Evolutionary conservation across 2,113 vertebrate species (phyloP), one percentile per base, ranked within the genome.

Genomic region (Struthidea cinerea): DNA sequence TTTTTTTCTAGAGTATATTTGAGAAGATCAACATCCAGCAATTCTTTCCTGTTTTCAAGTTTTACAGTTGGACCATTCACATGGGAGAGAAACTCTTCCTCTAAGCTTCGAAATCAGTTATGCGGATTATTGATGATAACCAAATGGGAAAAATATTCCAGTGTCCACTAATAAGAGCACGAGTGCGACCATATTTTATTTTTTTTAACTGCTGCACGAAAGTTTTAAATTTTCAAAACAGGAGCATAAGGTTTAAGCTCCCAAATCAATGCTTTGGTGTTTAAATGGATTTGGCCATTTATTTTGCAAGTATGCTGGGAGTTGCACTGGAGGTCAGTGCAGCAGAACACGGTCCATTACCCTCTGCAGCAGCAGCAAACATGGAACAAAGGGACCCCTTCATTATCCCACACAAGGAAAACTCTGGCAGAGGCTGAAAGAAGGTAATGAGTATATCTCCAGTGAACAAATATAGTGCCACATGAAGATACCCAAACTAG

Each of bases 381-480:
- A 60, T 5, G 84, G 87, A 93, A 95, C 89, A 92, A 95, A 96
- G 77, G 73, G 80, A 92, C 60, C 49, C 71, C 81, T 84, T 95
- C 77, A 89, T 94, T 95, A 92, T 84, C 47, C 57, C 65, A 68
- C 70, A 64, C 81, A 87, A 96, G 91, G 57, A 95, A 93, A 96
- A 91, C 94, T 68, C 75, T 97, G 93, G 93, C 68, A 92, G 52
- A 63, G 47, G 30, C 84, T 92, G 83, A 89, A 92, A 91, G 69
- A 91, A 94, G 75, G 95, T 94, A 94, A 90, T 95, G 90, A 95
- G 75, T 83, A 49, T 83, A 90, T 93, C 83, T 93, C 81, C 68
- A 94, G 52, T 75, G 93, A 90, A 28, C 73, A 89, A 96, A 93
- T 60, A 90, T 21, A 89, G 86, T 21, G 33, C 47, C 6, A 2